Base-by-base conservation (phyloP, 2,797 vertebrate species). In the Galagoides demidoff region DNA sequence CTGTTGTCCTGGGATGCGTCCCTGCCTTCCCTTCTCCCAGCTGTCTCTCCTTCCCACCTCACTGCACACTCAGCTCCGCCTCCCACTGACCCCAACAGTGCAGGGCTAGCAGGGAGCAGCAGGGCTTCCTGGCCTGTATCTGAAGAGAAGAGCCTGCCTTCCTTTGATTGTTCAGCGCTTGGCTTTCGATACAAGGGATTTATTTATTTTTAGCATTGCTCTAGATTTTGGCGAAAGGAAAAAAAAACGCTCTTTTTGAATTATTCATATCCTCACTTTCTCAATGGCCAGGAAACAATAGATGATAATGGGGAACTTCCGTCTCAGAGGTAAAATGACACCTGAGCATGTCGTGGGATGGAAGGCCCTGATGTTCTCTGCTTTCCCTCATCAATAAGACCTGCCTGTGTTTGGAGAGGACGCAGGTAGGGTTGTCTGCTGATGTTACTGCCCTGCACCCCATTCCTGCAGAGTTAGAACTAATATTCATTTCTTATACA, bases 51-150 rank as follows among this genome's bases (percentile, higher is more conserved):
- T 55, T 63, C 19, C 34, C 0, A 5, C 22, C 3, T 7, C 1
- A 12, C 37, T 3, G 0, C 7, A 2, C 0, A 1, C 43, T 29
- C 61, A 22, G 25, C 45, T 9, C 29, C 5, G 2, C 3, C 0
- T 27, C 45, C 45, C 45, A 45, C 34, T 22, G 13, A 16, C 10
- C 31, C 85, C 49, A 27, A 59, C 9, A 4, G 1, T 0, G 0
- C 6, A 12, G 43, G 45, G 34, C 43, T 77, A 5, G 11, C 49
- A 19, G 10, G 66, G 64, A 22, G 17, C 7, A 14, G 45, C 68
- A 2, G 27, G 1, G 19, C 17, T 2, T 9, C 37, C 10, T 17
- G 25, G 23, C 70, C 27, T 12, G 29, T 17, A 5, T 61, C n/a
- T 16, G 68, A 59, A 14, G 49, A 68, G 39, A 5, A 23, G 27